These are phyloP conservation scores for Steatocranus sp. DNA, from an alignment of 2,797 vertebrate genomes.

Conservation along the genomic window DNA sequence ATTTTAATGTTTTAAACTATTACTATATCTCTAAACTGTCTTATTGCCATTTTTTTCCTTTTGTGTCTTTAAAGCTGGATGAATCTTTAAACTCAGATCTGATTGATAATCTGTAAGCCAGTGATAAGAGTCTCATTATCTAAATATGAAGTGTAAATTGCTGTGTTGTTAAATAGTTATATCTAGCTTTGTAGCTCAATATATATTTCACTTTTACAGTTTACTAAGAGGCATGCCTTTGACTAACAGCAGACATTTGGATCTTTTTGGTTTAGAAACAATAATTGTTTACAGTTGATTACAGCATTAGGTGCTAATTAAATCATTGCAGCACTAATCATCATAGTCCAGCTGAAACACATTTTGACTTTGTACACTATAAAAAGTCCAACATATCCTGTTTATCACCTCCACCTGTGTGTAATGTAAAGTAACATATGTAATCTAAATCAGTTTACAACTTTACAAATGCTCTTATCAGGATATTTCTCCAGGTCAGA, in stretches of 20 bases:
- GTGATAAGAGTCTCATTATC: background rate
- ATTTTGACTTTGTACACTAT: background rate
- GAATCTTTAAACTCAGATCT: background rate
- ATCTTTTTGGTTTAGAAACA: background rate
- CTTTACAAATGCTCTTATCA: background rate
- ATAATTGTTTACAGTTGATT: background rate
- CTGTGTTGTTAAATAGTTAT: background rate
- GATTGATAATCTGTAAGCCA: background rate
- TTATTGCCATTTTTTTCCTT: background rate
- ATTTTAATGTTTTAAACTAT: background rate
- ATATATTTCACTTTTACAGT: background rate
- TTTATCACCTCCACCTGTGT: background rate
- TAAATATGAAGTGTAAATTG: background rate
- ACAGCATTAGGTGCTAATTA: background rate
- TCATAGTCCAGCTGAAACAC: background rate
- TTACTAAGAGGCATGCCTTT: background rate
- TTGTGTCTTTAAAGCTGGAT: rapidly evolving
- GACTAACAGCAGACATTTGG: background rate
- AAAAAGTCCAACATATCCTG: background rate
- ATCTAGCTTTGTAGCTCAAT: background rate
- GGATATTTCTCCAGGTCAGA: background rate
- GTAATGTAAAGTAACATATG: background rate
- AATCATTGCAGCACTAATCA: background rate
- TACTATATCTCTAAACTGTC: background rate
- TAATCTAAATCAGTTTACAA: slow-evolving; percentile 19